Evolutionary conservation across 2,888 invertebrate genomes (phyloP).

Genomic region (Lissocephala sabroskyi): DNA sequence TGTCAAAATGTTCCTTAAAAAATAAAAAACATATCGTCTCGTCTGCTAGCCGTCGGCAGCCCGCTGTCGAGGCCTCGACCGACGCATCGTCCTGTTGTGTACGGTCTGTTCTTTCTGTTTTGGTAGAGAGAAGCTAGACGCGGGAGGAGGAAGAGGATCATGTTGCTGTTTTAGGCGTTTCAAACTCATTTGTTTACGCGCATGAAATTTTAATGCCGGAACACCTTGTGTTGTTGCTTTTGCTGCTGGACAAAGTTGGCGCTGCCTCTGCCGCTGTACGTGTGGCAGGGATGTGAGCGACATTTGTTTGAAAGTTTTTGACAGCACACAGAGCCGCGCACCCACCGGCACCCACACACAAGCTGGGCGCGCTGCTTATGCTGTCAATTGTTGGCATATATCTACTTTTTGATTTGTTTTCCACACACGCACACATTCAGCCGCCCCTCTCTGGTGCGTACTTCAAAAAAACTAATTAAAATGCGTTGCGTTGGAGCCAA

Average conservation of each 20-base stretch:
- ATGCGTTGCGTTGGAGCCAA: constrained; percentile 45
- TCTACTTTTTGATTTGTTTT: constrained; percentile 5
- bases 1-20: too few species aligned
- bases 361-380: too few species aligned
- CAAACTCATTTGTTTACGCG: constrained; percentile 58
- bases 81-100: constrained; percentile 13
- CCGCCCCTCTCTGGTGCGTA: constrained; percentile 3
- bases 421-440: background rate
- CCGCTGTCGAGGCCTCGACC: too few species aligned
- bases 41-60: background rate
- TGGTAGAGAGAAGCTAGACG: too few species aligned
- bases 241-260: constrained; percentile 8
- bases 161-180: constrained; percentile 17
- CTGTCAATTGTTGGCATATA: constrained; percentile 44
- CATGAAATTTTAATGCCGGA: constrained; percentile 56
- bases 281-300: constrained; percentile 52
- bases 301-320: constrained; percentile 61
- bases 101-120: too few species aligned
- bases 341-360: background rate
- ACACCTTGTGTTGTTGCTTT: constrained; percentile 22
- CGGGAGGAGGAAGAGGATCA: too few species aligned
- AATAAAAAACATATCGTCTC: constrained; percentile 1
- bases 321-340: constrained; percentile 25
- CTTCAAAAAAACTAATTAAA: constrained; percentile 52
- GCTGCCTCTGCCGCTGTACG: constrained; percentile 3